Evolutionary conservation across 2,797 vertebrate species (phyloP), one percentile per base, ranked within the genome.

Genomic region (Pelochelys cantorii): DNA sequence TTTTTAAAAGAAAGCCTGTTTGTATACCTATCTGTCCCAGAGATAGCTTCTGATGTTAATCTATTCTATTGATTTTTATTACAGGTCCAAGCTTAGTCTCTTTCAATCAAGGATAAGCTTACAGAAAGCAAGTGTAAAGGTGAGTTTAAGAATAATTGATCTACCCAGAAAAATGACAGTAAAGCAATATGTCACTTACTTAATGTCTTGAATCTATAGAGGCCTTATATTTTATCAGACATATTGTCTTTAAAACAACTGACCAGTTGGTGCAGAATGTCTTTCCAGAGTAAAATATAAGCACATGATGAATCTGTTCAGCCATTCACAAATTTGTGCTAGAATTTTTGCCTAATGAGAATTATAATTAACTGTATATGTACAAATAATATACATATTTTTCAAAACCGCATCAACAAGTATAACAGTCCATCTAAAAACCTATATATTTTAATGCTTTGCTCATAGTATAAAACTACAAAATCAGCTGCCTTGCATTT

Each of bases 81-180:
- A 92, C 97, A 99, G 99, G 98, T 99, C 99, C 90, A 99, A 99
- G 98, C 98, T 99, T 98, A 99, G 99, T 97, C 98, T 99, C 97
- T 99, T 99, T 96, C 99, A 99, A 96, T 99, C 99, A 92, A 98
- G 99, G 98, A 99, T 99, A 99, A 99, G 99, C 98, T 99, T 99
- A 99, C 99, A 99, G 98, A 99, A 99, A 98, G 99, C 99, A 85
- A 99, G 99, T 85, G 99, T 99, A 42, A 99, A 99, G 99, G 99
- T 99, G 97, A 98, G 98, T 96, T 53, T 89, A 74, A 92, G 7
- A 81, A 68, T 55, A 87, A 48, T 48, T 54, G 11, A 15, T 1
- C 1, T 25, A 37, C 29, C 25, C 37, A 48, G 25, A 29, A 77
- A 77, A 52, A 52, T 6, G 37, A 1, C 7, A 12, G 4, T 27